Evolutionary conservation across 2,797 vertebrate genomes (phyloP), one percentile per base, ranked within the genome.

Genomic region (Labroides dimidiatus): DNA sequence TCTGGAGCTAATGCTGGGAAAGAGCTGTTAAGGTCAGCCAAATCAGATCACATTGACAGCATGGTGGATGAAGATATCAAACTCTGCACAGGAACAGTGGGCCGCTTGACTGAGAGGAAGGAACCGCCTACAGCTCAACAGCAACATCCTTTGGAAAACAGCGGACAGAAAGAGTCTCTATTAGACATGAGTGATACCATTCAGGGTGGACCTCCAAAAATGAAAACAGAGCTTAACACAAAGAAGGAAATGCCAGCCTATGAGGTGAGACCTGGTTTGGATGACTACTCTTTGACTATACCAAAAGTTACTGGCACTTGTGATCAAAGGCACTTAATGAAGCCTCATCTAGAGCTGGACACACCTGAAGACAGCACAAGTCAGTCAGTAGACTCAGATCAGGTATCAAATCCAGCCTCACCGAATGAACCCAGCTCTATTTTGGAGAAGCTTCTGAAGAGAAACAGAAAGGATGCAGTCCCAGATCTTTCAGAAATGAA

Each of bases 101-200:
- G 56, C 58, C 24, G 39, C 66, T 87, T 88, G 75, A 89, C 53
- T 20, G 72, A 77, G 66, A 83, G 84, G 87, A 89, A 87, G 71
- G 81, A 80, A 69, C 81, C 55, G 41, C 84, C 85, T 71, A 52
- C 64, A 58, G 72, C 82, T 82, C 74, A 81, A 79, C 41, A n/a
- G 30, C 83, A 77, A 77, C 84, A 87, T 91, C 90, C 88, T 91
- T 84, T 85, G 73, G 85, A 90, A 86, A 91, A 89, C 87, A 89
- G 19, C 24, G 75, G 36, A 59, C 73, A 82, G 81, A 89, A 84
- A 70, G 87, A 80, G 79, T 64, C 83, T 84, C 70, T 85, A 72
- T 86, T 68, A 55, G 76, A 74, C 44, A 36, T 75, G 64, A 84
- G 80, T 42, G 79, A 82, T 72, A 58, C 65, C 74, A 78, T 87